These are phyloP conservation scores for Sebastolobus alascanus DNA, from an alignment of 2,797 vertebrate genomes.

Conservation along the genomic window DNA sequence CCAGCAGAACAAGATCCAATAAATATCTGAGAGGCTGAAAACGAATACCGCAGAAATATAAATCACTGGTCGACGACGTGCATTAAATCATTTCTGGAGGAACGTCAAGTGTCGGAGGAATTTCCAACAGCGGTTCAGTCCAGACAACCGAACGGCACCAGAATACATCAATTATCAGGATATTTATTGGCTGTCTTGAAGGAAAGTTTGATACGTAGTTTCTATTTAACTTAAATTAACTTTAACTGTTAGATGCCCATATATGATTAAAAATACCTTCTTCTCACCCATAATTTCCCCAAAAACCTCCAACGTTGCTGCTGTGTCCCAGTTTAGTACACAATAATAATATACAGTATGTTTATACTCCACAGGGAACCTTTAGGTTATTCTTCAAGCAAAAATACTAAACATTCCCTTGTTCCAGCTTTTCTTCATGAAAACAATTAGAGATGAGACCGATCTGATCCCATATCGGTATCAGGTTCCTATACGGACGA, in stretches of 20 bases:
- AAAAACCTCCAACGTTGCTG: no score
- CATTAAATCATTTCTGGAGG: slow-evolving; percentile 19
- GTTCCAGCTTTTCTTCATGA: no score
- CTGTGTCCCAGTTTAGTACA: not conserved
- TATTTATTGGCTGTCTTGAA: not conserved
- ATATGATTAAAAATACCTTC: no score
- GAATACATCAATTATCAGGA: not conserved
- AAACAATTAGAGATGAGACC: no score
- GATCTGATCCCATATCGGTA: no score
- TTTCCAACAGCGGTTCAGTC: slow-evolving; percentile 1
- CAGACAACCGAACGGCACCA: not conserved
- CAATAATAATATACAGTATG: not conserved
- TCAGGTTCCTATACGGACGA: no score
- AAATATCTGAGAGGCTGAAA: slow-evolving; percentile 9
- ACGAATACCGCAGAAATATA: not conserved
- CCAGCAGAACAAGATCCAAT: slow-evolving; percentile 7
- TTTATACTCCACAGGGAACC: not conserved
- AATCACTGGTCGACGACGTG: slow-evolving; percentile 16
- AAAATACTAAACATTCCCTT: not conserved
- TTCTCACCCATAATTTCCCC: not conserved
- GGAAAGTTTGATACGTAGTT: no score
- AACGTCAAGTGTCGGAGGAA: slow-evolving; percentile 21
- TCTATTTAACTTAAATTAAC: not conserved
- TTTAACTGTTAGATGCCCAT: no score
- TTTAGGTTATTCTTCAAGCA: not conserved